Base-by-base conservation (phyloP, 2,888 invertebrate species). In the Stenurella melanura region DNA sequence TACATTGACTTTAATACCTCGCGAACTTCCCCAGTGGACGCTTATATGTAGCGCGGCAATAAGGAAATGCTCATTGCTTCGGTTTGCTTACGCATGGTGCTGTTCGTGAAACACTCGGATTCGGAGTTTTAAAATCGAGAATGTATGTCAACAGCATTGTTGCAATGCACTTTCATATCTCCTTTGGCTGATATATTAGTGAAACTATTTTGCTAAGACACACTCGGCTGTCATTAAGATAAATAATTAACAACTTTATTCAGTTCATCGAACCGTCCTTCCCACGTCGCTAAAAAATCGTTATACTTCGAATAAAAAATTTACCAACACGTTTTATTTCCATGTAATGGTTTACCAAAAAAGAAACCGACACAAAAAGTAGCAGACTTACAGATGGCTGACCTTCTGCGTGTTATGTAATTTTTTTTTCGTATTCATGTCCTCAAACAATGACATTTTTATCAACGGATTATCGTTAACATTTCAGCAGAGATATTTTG, bases 51-150 rank as follows among this genome's bases (percentile, higher is more conserved):
- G 34, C 38, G 34, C 19, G 10, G n/a, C n/a, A n/a, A 54, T 54
- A 54, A 61, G 63, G 70, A 60, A 70, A 61, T 38, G 70, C 60
- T 70, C 19, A 34, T 54, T 64, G 64, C 38, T 42, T 17, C n/a
- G 21, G 12, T 5, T 34, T 34, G 42, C 64, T 17, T 64, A 60
- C 60, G 70, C 42, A 38, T n/a, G 5, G 19, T 17, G 60, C 26
- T 15, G 30, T 34, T 17, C 63, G 63, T 63, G 72, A 63, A 63
- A 63, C 61, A 54, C 54, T 72, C 54, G 54, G 54, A 63, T 63
- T 18, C 50, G 72, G 38, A 21, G 54, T 18, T 63, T 50, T 30
- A 30, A n/a, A 18, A 30, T 30, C n/a, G 63, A 26, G 21, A 63
- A 67, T 67, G 67, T 67, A 17, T 58, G 69, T 58, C 57, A 58